Base-by-base conservation (phyloP, 2,888 invertebrate species). In the Nomada fucata region DNA sequence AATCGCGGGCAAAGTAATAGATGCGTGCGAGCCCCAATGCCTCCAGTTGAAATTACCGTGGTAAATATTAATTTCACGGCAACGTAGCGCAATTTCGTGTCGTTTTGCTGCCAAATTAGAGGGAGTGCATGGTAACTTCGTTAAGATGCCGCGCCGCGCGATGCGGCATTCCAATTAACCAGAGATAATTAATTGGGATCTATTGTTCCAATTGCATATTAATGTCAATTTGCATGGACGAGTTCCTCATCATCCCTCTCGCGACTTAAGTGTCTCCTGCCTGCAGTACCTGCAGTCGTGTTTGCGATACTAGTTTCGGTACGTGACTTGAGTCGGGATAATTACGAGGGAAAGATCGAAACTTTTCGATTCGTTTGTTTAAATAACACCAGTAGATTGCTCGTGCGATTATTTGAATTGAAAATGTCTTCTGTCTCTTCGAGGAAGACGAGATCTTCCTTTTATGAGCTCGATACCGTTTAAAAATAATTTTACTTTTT, bases 131-230 rank as follows among this genome's bases (percentile, higher is more conserved):
- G 59, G 60, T 79, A 79, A 79, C 79, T 74, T 79, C 74, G 79
- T 81, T 80, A 80, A 83, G 83, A 79, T 61, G 73, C 60, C 36
- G 59, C 59, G 60, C 74, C 29, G 64, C 36, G 57, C 60, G 29
- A 13, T 50, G 53, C 59, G 55, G 53, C 68, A 69, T 79, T 42
- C 82, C 82, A 83, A 83, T 84, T 84, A 83, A 83, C 80, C 83
- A 53, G 68, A 50, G 79, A 80, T 83, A 84, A 84, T 84, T 84
- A 84, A 83, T 83, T 83, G 79, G 83, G 72, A 80, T 77, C 84
- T 84, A 84, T 83, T 83, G 84, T 77, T 80, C 84, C 84, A 84
- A 83, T 84, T 84, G 80, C 84, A 84, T 84, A 84, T 83, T 84
- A 83, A 84, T 83, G 83, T 74, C 83, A 84, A 84, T 84, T 80